Evolutionary conservation across 2,888 invertebrate genomes (phyloP), one percentile per base, ranked within the genome.

Genomic region (Hemistola chrysoprasaria): DNA sequence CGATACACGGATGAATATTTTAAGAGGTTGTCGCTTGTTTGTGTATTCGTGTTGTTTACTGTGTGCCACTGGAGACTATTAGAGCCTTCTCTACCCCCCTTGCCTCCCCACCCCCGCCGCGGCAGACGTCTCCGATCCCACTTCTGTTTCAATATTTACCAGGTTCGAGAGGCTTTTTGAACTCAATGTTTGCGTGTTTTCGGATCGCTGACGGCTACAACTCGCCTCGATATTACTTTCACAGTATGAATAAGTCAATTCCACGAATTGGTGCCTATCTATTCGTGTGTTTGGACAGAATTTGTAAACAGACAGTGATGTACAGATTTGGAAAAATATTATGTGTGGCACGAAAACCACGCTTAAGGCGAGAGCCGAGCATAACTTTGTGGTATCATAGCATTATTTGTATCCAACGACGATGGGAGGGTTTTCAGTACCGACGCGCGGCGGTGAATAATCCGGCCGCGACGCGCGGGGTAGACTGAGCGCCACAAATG

Each of bases 141-240:
- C 84, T 84, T 83, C 87, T 86, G 80, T 79, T 87, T 83, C 87
- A 88, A 88, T 88, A 88, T 88, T 88, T 87, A 87, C 87, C 78
- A 78, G 75, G 77, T 86, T 80, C 82, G 80, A 85, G 86, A 85
- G 86, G 82, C 87, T 86, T 87, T 87, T 86, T 85, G 85, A 86
- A 84, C 82, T 55, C 78, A 71, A 74, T 87, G 86, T 88, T 87
- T 87, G 85, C 82, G 76, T 85, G 85, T 86, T 85, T 86, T 84
- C 83, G 82, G 85, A 86, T 87, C 86, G 83, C 80, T 87, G 82
- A 81, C 86, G 81, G 82, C 81, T 81, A 69, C 71, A 38, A 39
- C 34, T 44, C 43, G 26, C 21, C 43, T n/a, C 38, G 78, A 84
- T 85, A 86, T 87, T 86, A 78, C 84, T 85, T 84, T 74, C 75